Conservation (phyloP, 2,113 vertebrate genomes). For the Phoenicopterus ruber region DNA sequence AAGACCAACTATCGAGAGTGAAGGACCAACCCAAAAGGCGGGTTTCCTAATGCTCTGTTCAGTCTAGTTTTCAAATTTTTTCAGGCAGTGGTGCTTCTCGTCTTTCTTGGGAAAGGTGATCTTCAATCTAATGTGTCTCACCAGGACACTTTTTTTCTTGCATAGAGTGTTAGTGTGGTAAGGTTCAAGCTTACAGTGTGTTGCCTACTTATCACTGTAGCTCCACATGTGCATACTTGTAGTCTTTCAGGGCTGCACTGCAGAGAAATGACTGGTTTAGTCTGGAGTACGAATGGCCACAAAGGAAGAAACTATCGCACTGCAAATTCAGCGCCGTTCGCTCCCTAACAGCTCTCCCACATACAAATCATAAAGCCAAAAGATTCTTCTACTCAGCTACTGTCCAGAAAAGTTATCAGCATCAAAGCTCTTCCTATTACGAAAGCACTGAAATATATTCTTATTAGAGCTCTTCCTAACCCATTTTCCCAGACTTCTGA, state of each 20-base stretch:
- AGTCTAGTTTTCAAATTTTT: neutral
- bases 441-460: neutral
- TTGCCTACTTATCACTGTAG: neutral
- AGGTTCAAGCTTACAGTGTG: neutral
- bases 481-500: neutral
- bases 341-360: neutral
- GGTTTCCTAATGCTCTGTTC: neutral
- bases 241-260: neutral
- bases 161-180: neutral
- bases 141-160: neutral
- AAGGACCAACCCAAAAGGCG: neutral
- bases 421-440: neutral
- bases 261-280: neutral
- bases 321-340: neutral
- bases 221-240: neutral
- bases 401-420: neutral
- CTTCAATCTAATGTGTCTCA: neutral
- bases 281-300: rapidly evolving
- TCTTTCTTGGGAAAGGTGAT: neutral
- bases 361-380: neutral
- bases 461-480: neutral
- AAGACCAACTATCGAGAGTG: neutral
- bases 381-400: neutral
- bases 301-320: neutral
- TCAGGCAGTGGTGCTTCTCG: neutral